phyloP scores from a whole-genome alignment of 2,113 vertebrate genomes.

The Chrysemys picta region DNA sequence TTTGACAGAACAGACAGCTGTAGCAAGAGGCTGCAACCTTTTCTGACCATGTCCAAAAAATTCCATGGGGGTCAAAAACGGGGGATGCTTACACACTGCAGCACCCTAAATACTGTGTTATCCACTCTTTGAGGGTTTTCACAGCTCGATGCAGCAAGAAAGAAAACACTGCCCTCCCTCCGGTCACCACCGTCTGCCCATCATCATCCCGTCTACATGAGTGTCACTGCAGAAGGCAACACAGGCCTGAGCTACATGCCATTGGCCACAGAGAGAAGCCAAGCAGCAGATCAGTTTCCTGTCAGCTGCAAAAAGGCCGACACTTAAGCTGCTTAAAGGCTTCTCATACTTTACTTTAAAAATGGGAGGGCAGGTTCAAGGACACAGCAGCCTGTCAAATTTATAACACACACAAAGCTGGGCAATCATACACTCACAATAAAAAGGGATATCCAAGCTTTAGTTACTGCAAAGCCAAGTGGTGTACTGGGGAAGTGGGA shows the following conservation, averaged over 20 bases:
- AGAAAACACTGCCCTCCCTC: background rate
- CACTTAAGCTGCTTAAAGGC: constrained; percentile 80
- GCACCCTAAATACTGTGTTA: background rate
- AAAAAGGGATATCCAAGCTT: background rate
- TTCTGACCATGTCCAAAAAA: constrained; percentile 67
- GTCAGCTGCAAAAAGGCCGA: constrained; percentile 78
- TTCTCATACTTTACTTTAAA: constrained; percentile 80
- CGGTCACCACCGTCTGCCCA: constrained; percentile 1
- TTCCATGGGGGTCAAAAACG: background rate
- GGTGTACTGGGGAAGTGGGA: background rate
- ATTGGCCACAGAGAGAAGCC: constrained; percentile 44
- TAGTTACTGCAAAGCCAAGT: background rate
- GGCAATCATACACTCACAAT: constrained; percentile 30
- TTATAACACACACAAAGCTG: background rate
- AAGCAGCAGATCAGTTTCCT: constrained; percentile 80
- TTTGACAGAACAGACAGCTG: constrained; percentile 81
- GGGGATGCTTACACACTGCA: background rate
- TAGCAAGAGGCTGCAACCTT: constrained; percentile 35
- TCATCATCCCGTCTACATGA: background rate
- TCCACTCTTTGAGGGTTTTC: background rate
- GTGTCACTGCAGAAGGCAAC: constrained; percentile 46
- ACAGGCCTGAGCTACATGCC: constrained; percentile 26
- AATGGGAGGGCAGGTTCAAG: constrained; percentile 79
- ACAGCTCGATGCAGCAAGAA: background rate
- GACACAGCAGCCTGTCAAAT: constrained; percentile 64